phyloP scores from a whole-genome alignment of 2,797 vertebrate species.

The Anolis apletophallus region DNA sequence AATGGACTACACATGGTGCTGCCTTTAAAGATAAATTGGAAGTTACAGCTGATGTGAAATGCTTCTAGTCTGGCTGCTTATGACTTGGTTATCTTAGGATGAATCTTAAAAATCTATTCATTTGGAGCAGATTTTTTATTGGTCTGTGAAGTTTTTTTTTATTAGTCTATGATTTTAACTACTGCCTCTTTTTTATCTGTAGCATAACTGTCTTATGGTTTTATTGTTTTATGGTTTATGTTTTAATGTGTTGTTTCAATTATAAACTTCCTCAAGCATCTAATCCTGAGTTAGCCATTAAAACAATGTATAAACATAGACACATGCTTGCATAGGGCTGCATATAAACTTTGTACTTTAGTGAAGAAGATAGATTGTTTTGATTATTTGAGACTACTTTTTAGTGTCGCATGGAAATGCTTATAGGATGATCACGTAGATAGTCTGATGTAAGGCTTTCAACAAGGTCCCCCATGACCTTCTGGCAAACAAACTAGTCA shows the following conservation, averaged over 20 bases:
- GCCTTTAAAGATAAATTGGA: not conserved
- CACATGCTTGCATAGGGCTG: not conserved
- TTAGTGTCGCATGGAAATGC: not conserved
- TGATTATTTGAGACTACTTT: not conserved
- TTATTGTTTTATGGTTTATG: not conserved
- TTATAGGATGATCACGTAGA: not conserved
- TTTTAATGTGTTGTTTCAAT: not conserved
- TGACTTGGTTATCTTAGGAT: not conserved
- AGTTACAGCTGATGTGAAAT: not conserved
- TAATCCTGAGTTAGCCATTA: no score
- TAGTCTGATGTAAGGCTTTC: not conserved
- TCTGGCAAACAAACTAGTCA: no score
- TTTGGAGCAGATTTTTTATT: not conserved
- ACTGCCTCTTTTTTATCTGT: not conserved
- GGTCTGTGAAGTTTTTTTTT: not conserved
- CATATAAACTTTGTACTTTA: not conserved
- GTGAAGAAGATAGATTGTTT: not conserved
- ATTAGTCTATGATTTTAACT: not conserved
- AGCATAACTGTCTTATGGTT: not conserved
- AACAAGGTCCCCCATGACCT: no score
- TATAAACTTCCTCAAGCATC: not conserved
- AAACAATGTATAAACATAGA: not conserved
- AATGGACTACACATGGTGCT: not conserved
- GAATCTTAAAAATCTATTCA: not conserved
- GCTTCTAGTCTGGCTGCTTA: not conserved